Percentiles rank a stretch among this genome's conserved stretches.
These are phyloP conservation scores for Corythoichthys haematopterus DNA, from an alignment of 2,113 vertebrate species.

Conservation along the genomic window DNA sequence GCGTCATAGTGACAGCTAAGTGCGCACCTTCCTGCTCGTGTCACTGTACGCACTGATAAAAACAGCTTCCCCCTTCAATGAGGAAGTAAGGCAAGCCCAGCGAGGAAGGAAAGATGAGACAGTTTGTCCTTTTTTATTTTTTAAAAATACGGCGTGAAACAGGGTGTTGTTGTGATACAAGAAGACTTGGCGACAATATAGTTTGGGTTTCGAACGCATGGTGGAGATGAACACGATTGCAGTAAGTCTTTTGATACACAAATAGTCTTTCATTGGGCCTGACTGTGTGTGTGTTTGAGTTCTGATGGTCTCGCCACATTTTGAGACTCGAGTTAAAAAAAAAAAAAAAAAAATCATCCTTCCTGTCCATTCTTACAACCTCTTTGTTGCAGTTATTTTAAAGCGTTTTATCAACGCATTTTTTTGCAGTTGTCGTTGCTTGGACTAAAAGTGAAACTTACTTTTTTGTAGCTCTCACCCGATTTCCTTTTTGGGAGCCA, in stretches of 20 bases:
- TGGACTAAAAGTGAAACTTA: constrained; percentile 1
- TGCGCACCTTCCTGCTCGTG: constrained; percentile 48
- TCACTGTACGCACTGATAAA: constrained; percentile 37
- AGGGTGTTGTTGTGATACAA: constrained; percentile 11
- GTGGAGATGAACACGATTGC: constrained; percentile 37
- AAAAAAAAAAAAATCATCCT: background rate
- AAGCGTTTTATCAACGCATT: constrained; percentile 11
- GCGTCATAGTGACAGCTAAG: background rate
- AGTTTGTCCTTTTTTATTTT: constrained; percentile 21
- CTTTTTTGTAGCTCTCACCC: constrained; percentile 55
- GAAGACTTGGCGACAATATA: constrained; percentile 8
- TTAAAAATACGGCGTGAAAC: background rate
- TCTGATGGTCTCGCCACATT: constrained; percentile 3
- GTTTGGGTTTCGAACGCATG: background rate
- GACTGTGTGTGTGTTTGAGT: background rate
- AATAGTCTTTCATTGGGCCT: background rate
- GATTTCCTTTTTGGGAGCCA: constrained; percentile 59
- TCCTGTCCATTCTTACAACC: no score
- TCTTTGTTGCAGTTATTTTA: no score
- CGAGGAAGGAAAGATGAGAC: constrained; percentile 25
- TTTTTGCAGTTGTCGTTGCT: constrained; percentile 20
- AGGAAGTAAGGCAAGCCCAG: constrained; percentile 57
- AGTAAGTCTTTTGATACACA: constrained; percentile 48
- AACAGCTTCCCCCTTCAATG: constrained; percentile 64
- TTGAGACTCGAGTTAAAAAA: constrained; percentile 4